Conservation (phyloP, 2,888 invertebrate species). For the Drosophila falleni region DNA sequence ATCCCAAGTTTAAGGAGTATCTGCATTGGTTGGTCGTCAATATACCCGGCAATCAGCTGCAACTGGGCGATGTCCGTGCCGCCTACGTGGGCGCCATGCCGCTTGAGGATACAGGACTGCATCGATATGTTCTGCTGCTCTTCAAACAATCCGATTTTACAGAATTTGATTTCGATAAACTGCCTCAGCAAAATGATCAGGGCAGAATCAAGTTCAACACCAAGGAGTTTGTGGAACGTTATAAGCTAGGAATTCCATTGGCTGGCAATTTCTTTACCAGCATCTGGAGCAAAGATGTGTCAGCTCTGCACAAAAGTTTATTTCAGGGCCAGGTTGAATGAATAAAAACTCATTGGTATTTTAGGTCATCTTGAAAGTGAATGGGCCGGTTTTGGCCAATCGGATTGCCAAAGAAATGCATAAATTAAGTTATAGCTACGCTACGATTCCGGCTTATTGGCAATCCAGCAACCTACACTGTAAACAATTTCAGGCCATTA, state of each 20-base stretch:
- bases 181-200: constrained; percentile 79
- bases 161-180: constrained; percentile 86
- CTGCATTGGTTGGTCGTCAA: constrained; percentile 96
- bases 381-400: constrained; percentile 44
- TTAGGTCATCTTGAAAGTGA: constrained; percentile 20
- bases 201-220: constrained; percentile 88
- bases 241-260: constrained; percentile 88
- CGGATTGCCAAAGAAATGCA: constrained; percentile 58
- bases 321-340: constrained; percentile 10
- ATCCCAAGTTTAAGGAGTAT: constrained; percentile 93
- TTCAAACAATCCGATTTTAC: constrained; percentile 89
- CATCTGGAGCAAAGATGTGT: constrained; percentile 83
- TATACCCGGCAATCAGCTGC: constrained; percentile 90
- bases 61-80: constrained; percentile 90
- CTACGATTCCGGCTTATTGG: constrained; percentile 31
- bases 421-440: constrained; percentile 44
- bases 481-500: constrained; percentile 25
- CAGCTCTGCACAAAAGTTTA: constrained; percentile 80
- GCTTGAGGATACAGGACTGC: constrained; percentile 89
- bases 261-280: constrained; percentile 78
- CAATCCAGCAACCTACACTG: constrained; percentile 33
- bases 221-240: constrained; percentile 90
- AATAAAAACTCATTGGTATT: constrained; percentile 2
- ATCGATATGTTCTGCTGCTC: constrained; percentile 91
- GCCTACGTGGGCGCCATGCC: constrained; percentile 94